A percentile compares a stretch with the other conserved stretches of the same genome.
These are phyloP conservation scores for Malurus cyaneus DNA, from an alignment of 2,113 vertebrate species.

Conservation along the genomic window DNA sequence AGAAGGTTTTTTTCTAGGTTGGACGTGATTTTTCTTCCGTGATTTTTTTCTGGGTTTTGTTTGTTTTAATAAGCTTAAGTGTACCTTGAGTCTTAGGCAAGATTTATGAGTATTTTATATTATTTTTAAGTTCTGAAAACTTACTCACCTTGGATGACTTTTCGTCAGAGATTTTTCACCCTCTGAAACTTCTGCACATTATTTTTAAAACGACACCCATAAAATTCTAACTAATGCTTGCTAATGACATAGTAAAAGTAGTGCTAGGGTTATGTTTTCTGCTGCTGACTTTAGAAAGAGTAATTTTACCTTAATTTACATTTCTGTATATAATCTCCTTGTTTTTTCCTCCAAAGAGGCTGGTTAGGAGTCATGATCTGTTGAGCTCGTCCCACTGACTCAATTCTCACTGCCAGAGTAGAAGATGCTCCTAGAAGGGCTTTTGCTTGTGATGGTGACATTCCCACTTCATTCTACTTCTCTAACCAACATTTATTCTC, in stretches of 20 bases:
- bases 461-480: neutral
- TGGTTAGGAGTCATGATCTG: neutral
- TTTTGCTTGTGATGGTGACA: neutral
- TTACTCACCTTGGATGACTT: neutral
- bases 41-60: neutral
- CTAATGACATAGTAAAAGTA: neutral
- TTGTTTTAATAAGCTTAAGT: neutral
- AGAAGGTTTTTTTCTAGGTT: neutral
- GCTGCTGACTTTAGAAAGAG: neutral
- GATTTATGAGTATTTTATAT: neutral
- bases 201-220: neutral
- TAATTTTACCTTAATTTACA: neutral
- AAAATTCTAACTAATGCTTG: neutral
- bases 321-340: neutral
- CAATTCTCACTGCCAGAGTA: neutral
- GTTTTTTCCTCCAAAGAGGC: neutral
- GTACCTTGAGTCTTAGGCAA: neutral
- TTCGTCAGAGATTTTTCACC: neutral
- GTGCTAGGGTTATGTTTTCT: neutral
- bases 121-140: neutral
- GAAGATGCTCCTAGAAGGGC: neutral
- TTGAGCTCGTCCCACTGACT: neutral
- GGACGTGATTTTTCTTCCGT: neutral
- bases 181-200: neutral
- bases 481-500: neutral